phyloP scores from a whole-genome alignment of 1,140 invertebrate species.

The Drosophila guanche region DNA sequence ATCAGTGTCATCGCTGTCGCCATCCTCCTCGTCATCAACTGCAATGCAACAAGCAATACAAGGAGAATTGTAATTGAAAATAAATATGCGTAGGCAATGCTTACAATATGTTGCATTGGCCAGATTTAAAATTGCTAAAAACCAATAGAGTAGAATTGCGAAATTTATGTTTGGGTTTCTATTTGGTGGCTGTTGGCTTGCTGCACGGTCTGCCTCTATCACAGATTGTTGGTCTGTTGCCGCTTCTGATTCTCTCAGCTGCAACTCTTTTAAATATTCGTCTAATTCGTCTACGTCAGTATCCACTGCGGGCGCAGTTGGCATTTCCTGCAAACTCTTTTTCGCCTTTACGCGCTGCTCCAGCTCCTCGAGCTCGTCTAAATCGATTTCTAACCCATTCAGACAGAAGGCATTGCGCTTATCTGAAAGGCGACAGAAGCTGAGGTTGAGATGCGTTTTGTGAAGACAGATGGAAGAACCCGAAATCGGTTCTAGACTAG shows the following conservation, averaged over 20 bases:
- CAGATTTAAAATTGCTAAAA: constrained; percentile 81
- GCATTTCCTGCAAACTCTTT: constrained; percentile 51
- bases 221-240: constrained; percentile 32
- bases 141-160: constrained; percentile 80
- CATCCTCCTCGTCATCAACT: constrained; percentile 84
- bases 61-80: constrained; percentile 6
- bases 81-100: constrained; percentile 45
- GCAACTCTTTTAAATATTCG: constrained; percentile 78
- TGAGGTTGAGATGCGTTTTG: constrained; percentile 22
- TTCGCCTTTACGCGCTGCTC: constrained; percentile 79
- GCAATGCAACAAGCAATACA: constrained; percentile 39
- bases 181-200: constrained; percentile 21
- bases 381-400: constrained; percentile 84
- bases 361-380: constrained; percentile 80
- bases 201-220: constrained; percentile 20
- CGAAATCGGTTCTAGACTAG: not conserved
- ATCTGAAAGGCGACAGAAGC: constrained; percentile 82
- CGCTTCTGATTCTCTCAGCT: constrained; percentile 54
- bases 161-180: constrained; percentile 51
- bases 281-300: constrained; percentile 78
- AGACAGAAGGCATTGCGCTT: constrained; percentile 80
- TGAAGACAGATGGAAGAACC: constrained; percentile 1
- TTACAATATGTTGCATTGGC: constrained; percentile 81
- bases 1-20: constrained; percentile 86
- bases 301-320: constrained; percentile 14